These are phyloP conservation scores for Furnarius figulus DNA, from an alignment of 2,113 vertebrate genomes.

Conservation along the genomic window DNA sequence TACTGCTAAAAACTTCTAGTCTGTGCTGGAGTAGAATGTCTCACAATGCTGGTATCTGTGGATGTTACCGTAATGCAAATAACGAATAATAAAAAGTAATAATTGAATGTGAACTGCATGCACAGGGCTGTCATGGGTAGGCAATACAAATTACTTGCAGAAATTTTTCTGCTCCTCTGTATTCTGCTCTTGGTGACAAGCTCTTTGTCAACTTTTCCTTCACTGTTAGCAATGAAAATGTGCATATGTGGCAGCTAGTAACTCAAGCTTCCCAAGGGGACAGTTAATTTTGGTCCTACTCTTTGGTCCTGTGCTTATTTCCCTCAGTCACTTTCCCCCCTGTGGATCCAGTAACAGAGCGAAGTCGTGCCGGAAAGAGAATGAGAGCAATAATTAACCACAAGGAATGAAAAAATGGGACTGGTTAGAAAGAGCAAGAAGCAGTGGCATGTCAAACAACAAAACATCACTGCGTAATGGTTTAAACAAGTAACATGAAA, in stretches of 20 bases:
- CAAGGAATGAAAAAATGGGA: conserved; percentile 68
- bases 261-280: conserved; percentile 80
- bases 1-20: not conserved
- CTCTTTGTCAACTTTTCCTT: conserved; percentile 80
- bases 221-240: conserved; percentile 35
- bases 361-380: conserved; percentile 10
- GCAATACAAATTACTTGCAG: conserved; percentile 16
- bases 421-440: conserved; percentile 67
- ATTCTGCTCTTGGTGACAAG: conserved; percentile 82
- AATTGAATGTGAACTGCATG: not conserved
- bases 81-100: conserved; percentile 38
- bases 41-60: not conserved
- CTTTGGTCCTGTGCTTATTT: conserved; percentile 73
- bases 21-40: not conserved
- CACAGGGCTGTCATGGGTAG: not conserved
- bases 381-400: conserved; percentile 61
- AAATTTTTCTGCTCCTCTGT: conserved; percentile 40
- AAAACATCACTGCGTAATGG: conserved; percentile 61
- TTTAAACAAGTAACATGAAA: conserved; percentile 61
- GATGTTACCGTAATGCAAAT: not conserved
- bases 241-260: conserved; percentile 73
- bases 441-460: conserved; percentile 75
- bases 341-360: conserved; percentile 55
- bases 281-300: conserved; percentile 74
- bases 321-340: conserved; percentile 63